Evolutionary conservation across 2,797 vertebrate species (phyloP).

Genomic region (Peromyscus nudipes): DNA sequence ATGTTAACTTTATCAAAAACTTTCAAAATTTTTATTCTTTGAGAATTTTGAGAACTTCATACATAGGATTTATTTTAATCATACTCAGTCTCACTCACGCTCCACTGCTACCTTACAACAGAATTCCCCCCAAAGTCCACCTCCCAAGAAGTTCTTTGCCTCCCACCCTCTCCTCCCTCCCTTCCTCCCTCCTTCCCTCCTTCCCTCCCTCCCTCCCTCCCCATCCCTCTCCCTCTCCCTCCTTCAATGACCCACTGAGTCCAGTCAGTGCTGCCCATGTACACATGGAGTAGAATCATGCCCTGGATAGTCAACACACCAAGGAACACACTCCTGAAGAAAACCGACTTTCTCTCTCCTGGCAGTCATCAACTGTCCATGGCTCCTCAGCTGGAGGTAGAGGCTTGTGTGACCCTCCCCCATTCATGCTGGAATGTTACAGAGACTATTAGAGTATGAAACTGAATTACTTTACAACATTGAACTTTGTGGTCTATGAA

Average conservation of each 20-base stretch:
- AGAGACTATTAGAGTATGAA: neutral
- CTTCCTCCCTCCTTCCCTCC: accelerated
- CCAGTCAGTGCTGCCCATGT: neutral
- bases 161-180: too few species aligned
- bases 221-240: neutral
- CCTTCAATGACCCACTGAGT: neutral
- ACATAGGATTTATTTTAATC: neutral
- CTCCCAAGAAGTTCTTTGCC: neutral
- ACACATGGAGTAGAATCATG: neutral
- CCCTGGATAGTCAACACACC: neutral
- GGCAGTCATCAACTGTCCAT: neutral
- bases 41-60: neutral
- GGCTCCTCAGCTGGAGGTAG: neutral
- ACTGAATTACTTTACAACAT: neutral
- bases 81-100: too few species aligned
- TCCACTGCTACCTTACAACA: too few species aligned
- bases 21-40: neutral
- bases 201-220: neutral
- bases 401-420: neutral
- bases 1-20: neutral
- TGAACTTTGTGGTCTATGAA: neutral
- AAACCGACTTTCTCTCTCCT: neutral
- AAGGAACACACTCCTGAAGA: neutral
- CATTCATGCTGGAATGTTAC: neutral
- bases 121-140: neutral